These are phyloP conservation scores for Indicator indicator DNA, from an alignment of 2,113 vertebrate species.

Conservation along the genomic window DNA sequence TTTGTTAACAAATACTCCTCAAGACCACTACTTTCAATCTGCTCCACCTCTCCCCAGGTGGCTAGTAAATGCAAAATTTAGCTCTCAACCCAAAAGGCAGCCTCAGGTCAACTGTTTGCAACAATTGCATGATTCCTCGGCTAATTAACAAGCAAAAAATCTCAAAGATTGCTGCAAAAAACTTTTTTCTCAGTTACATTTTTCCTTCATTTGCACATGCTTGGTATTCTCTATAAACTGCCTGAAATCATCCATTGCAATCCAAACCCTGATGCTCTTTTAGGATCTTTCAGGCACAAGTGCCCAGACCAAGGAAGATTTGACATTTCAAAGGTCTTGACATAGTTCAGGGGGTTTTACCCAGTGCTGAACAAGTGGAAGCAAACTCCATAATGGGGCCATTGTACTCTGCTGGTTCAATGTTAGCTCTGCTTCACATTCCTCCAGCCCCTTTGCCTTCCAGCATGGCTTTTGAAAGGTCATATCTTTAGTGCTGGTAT, in stretches of 20 bases:
- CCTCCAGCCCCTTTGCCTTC: conserved; percentile 3
- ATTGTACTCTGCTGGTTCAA: conserved; percentile 24
- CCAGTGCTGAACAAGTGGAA: neutral
- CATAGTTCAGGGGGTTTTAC: conserved; percentile 10
- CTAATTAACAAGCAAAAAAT: conserved; percentile 8
- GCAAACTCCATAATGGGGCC: conserved; percentile 41
- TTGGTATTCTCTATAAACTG: neutral
- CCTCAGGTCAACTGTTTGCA: neutral
- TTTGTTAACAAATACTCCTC: conserved; percentile 35
- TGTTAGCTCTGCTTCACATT: conserved; percentile 32
- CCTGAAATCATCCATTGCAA: neutral
- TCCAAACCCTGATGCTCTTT: neutral
- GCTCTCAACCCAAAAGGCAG: neutral
- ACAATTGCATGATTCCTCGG: neutral
- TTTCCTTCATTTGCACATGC: neutral
- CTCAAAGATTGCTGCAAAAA: neutral
- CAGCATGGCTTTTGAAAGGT: conserved; percentile 28
- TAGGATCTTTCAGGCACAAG: conserved; percentile 37
- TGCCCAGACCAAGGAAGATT: conserved; percentile 4
- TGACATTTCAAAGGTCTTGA: conserved; percentile 76
- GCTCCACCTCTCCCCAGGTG: neutral
- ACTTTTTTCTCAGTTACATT: neutral
- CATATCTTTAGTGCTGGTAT: neutral
- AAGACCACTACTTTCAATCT: neutral
- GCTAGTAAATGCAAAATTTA: neutral